A percentile compares a stretch with the other conserved stretches of the same genome.
phyloP scores from a whole-genome alignment of 2,888 invertebrate species.

The Oscheius sp. region DNA sequence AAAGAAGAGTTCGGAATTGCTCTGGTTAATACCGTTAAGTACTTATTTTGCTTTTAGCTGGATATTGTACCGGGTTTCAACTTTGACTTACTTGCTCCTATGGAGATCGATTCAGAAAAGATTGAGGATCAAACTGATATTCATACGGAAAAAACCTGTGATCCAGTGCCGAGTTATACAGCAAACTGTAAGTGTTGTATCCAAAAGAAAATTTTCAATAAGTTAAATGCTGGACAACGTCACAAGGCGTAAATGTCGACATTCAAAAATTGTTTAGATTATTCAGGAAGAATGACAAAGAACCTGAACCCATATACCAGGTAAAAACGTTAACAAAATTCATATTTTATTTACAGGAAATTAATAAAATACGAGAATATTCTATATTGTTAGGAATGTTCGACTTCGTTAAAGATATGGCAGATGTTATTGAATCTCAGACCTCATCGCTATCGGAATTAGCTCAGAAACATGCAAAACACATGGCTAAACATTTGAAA shows the following conservation, averaged over 20 bases:
- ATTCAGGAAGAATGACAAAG: constrained; percentile 1
- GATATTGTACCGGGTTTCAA: not conserved
- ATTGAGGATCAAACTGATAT: not conserved
- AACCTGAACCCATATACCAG: not conserved
- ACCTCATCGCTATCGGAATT: not conserved
- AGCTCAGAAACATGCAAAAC: constrained; percentile 8
- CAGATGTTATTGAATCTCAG: constrained; percentile 3
- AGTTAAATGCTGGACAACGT: constrained; percentile 10
- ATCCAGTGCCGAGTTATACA: not conserved
- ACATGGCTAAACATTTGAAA: constrained; percentile 12
- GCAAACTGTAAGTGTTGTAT: not conserved
- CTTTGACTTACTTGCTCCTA: not conserved
- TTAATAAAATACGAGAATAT: constrained; percentile 19
- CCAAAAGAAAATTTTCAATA: not conserved
- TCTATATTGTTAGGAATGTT: constrained; percentile 15
- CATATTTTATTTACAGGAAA: too few species aligned
- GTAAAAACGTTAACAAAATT: not conserved
- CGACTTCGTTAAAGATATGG: constrained; percentile 2
- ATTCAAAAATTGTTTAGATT: constrained; percentile 19
- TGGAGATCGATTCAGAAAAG: not conserved
- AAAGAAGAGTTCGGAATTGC: not conserved
- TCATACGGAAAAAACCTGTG: not conserved
- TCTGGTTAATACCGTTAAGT: not conserved
- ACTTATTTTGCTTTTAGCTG: not conserved
- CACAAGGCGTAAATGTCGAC: constrained; percentile 14